Percentiles rank a stretch among this genome's conserved stretches.
Evolutionary conservation across 2,797 vertebrate genomes (phyloP).

Genomic region (Diplodus sargus): DNA sequence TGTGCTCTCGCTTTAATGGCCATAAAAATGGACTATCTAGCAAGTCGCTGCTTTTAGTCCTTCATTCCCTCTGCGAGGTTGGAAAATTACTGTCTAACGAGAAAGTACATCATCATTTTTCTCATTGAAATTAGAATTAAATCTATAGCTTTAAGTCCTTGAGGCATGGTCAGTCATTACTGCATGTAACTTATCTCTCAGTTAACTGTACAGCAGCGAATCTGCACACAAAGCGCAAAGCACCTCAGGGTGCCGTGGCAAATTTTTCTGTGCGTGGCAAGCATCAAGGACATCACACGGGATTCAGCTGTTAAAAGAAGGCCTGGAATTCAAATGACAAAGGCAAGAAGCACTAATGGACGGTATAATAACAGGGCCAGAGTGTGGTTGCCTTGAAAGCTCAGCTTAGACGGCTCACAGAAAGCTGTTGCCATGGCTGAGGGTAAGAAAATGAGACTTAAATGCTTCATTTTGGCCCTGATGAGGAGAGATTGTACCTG

Average conservation of each 20-base stretch:
- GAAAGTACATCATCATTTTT: neutral
- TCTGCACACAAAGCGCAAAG: constrained; percentile 24
- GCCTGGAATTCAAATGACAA: constrained; percentile 63
- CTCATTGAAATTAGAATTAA: neutral
- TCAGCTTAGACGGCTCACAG: constrained; percentile 27
- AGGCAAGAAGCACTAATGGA: constrained; percentile 67
- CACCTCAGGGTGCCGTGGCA: constrained; percentile 29
- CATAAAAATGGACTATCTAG: neutral
- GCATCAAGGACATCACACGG: constrained; percentile 52
- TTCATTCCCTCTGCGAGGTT: constrained; percentile 10
- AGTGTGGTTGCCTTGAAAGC: constrained; percentile 58
- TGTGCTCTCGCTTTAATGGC: constrained; percentile 15
- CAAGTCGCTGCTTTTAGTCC: neutral
- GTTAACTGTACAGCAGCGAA: constrained; percentile 7
- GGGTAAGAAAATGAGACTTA: constrained; percentile 50
- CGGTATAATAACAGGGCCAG: constrained; percentile 44
- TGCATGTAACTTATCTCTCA: constrained; percentile 13
- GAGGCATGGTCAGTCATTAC: neutral
- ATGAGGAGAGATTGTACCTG: constrained; percentile 33
- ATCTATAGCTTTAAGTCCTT: constrained; percentile 4
- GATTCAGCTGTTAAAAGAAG: constrained; percentile 48
- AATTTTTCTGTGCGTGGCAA: constrained; percentile 53
- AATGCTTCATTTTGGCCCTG: constrained; percentile 58
- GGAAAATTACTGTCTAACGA: neutral
- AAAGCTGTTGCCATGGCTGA: constrained; percentile 66